These are phyloP conservation scores for Calyptomena viridis DNA, from an alignment of 2,113 vertebrate species.

Conservation along the genomic window DNA sequence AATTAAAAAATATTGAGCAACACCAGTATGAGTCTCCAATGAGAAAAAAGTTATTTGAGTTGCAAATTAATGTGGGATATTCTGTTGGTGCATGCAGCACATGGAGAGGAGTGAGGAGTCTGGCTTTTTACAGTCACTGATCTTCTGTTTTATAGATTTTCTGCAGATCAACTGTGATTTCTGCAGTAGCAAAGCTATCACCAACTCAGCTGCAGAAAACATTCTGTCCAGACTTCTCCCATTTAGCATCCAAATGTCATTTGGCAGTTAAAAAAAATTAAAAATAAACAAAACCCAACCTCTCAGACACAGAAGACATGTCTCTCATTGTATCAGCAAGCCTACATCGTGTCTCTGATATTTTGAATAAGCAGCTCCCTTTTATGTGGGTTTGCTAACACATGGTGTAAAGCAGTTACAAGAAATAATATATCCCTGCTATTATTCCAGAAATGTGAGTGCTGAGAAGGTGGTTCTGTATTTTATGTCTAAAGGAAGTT, in stretches of 20 bases:
- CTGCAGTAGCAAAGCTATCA: neutral
- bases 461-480: neutral
- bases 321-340: neutral
- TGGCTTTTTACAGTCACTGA: neutral
- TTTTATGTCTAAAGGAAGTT: neutral
- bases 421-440: neutral
- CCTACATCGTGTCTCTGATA: neutral
- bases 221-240: neutral
- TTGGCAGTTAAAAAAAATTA: neutral
- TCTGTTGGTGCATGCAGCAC: neutral
- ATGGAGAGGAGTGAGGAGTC: neutral
- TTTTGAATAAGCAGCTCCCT: neutral
- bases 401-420: neutral
- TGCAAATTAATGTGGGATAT: neutral
- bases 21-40: neutral
- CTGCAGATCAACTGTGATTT: neutral
- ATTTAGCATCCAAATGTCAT: neutral
- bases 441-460: neutral
- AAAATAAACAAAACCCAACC: rapidly evolving
- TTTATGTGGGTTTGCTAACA: neutral
- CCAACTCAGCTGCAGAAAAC: neutral
- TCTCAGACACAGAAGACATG: neutral
- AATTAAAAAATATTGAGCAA: neutral
- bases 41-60: neutral
- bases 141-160: neutral